These are phyloP conservation scores for Yponomeuta plumbellus DNA, from an alignment of 2,888 invertebrate genomes.

Conservation along the genomic window DNA sequence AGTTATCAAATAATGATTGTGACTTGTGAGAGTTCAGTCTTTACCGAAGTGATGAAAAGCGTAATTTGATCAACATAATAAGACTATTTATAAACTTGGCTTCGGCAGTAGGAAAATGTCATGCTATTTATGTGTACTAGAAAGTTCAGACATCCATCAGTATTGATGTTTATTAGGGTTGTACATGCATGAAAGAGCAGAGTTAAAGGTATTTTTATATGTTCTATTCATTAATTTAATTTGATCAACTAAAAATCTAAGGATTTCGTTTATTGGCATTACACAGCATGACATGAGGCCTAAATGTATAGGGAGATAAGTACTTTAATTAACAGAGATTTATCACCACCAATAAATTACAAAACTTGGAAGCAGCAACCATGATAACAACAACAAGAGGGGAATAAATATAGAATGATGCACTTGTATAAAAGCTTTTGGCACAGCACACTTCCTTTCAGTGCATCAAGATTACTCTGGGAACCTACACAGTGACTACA, in stretches of 20 bases:
- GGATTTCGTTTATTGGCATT: background rate
- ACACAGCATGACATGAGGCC: background rate
- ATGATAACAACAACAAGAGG: conserved; percentile 16
- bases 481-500: conserved; percentile 3
- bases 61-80: conserved; percentile 38
- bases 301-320: background rate
- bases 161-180: conserved; percentile 31
- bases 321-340: background rate
- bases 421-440: conserved; percentile 39
- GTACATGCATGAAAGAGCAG: conserved; percentile 13
- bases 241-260: background rate
- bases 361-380: conserved; percentile 24
- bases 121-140: conserved; percentile 36
- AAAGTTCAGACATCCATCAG: conserved; percentile 40
- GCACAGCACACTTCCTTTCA: conserved; percentile 30
- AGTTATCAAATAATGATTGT: too few relatives aligned
- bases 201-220: background rate
- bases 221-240: too few relatives aligned
- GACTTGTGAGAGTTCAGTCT: too few relatives aligned
- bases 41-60: conserved; percentile 19
- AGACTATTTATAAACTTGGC: conserved; percentile 27
- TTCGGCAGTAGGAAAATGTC: conserved; percentile 34
- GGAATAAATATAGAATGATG: conserved; percentile 28
- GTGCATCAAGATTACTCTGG: conserved; percentile 20
- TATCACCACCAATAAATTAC: background rate